Base-by-base conservation (phyloP, 2,113 vertebrate genomes). In the Phylloscopus whistleri region DNA sequence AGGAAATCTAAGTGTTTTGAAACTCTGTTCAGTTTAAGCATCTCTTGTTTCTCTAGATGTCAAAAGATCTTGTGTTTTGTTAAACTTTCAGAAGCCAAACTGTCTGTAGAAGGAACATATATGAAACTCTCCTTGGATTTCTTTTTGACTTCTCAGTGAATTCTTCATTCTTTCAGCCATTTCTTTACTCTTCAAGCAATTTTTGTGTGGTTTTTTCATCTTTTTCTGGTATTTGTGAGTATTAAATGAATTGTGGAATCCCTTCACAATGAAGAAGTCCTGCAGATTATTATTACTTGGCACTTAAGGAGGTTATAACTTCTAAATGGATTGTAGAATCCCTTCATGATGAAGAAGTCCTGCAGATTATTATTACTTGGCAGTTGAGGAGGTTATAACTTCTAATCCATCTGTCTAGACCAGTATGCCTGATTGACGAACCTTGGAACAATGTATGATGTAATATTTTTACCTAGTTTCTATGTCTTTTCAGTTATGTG, bases 401-500 rank as follows among this genome's bases (percentile, higher is more conserved):
- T 81, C 27, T 56, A 27, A 48, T 74, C 26, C 51, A 14, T 41
- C 55, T 72, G 53, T 66, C 17, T 58, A 62, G 24, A 8, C 9
- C 15, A 14, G 1, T 23, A 18, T 3, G 7, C 31, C 37, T 52
- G 28, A 33, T 23, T 74, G 41, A 68, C 23, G 12, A 35, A 76
- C 30, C 58, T 88, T n/a, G 26, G 43, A 58, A 41, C 31, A 79
- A 43, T 1, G 8, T 13, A 16, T 33, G 31, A 35, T 22, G 31
- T 17, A 48, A 66, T 26, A 17, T 72, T 56, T 68, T 37, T 52
- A 28, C 7, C 2, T 11, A 28, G 5, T 69, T 94, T 67, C 24
- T 23, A 10, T 17, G 13, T 31, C 8, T 31, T 72, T 37, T 75
- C 0, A 0, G 4, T 78, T 80, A 82, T 78, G 41, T 20, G 16